Percentiles rank a stretch among this genome's conserved stretches.
Conservation (phyloP, 2,113 vertebrate species). For the Benitochromis conjunctus region DNA sequence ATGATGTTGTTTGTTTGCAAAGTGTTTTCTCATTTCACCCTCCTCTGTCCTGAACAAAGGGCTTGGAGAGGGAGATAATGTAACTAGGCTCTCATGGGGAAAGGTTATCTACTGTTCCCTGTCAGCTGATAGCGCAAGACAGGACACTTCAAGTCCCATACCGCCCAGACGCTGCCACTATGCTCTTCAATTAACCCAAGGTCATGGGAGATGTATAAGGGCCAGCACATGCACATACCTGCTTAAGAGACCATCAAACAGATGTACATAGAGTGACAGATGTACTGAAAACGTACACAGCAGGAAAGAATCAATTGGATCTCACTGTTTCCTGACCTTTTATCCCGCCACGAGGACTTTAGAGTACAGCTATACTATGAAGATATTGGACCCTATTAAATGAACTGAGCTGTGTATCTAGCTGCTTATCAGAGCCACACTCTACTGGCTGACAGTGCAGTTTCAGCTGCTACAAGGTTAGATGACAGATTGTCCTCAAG, state of each 20-base stretch:
- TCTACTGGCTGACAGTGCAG: constrained; percentile 12
- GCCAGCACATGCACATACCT: not conserved
- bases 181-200: constrained; percentile 39
- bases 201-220: constrained; percentile 5
- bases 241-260: constrained; percentile 4
- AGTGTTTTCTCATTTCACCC: constrained; percentile 39
- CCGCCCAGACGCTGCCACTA: constrained; percentile 16
- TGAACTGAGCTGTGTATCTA: not conserved
- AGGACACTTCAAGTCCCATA: constrained; percentile 32
- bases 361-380: constrained; percentile 31
- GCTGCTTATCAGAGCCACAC: constrained; percentile 1
- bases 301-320: constrained; percentile 9
- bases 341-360: not conserved
- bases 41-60: constrained; percentile 39
- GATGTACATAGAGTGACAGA: not conserved
- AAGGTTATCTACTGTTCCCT: constrained; percentile 64
- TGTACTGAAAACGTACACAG: not conserved
- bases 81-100: constrained; percentile 30
- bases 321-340: constrained; percentile 34
- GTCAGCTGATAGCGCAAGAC: constrained; percentile 36
- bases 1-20: constrained; percentile 35
- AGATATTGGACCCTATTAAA: not conserved
- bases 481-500: constrained; percentile 5
- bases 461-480: not conserved
- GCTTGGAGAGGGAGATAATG: constrained; percentile 52